These are phyloP conservation scores for Cebus imitator DNA, from an alignment of 2,113 vertebrate genomes.

Conservation along the genomic window DNA sequence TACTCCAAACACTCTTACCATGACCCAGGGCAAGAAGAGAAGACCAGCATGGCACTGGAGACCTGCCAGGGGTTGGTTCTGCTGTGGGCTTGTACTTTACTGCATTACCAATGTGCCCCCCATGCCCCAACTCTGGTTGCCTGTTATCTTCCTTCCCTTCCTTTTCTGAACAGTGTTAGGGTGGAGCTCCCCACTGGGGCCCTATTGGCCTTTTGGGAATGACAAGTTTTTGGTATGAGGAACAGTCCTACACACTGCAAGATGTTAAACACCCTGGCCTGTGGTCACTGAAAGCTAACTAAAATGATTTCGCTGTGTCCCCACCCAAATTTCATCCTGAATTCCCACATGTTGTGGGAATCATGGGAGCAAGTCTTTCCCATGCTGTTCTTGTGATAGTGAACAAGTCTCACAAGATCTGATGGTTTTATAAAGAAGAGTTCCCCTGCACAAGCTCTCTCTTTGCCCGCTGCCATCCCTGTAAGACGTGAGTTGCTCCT, in stretches of 20 bases:
- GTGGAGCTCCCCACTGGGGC: background rate
- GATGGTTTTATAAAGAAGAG: too few species aligned
- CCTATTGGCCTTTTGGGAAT: background rate
- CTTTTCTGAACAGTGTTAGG: background rate
- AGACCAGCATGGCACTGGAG: too few species aligned
- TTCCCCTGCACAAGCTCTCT: too few species aligned
- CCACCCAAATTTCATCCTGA: too few species aligned
- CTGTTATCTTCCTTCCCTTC: background rate
- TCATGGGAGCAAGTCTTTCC: too few species aligned
- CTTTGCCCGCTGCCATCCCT: too few species aligned
- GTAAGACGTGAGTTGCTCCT: too few species aligned
- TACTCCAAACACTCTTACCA: background rate
- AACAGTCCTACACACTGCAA: background rate
- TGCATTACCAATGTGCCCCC: background rate
- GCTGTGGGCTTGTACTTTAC: fast-evolving
- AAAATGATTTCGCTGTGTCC: too few species aligned
- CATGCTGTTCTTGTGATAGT: too few species aligned
- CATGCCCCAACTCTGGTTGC: fast-evolving
- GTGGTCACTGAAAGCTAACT: background rate
- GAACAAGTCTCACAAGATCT: too few species aligned
- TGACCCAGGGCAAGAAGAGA: background rate
- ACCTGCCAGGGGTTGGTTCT: fast-evolving
- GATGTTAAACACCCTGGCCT: background rate
- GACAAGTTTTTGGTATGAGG: background rate
- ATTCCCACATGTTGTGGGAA: too few species aligned